phyloP scores from a whole-genome alignment of 2,888 invertebrate genomes.

The Ochropleura plecta region DNA sequence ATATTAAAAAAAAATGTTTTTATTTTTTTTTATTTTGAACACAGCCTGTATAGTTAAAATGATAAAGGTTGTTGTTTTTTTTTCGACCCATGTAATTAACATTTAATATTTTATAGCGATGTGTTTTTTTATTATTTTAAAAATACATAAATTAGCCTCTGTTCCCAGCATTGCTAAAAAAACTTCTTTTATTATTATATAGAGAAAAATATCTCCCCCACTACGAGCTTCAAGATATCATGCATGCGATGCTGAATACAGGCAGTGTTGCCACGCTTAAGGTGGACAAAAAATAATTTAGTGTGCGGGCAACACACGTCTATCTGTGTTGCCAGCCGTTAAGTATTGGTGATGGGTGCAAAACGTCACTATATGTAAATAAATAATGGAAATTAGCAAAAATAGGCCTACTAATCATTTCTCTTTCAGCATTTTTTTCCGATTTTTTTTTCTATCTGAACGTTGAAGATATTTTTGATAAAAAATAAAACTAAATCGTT shows the following conservation, averaged over 20 bases:
- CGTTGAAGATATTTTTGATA: constrained; percentile 8
- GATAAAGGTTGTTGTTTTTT: background rate
- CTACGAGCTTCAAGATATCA: constrained; percentile 54
- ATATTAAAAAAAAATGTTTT: too few relatives aligned
- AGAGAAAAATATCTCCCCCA: constrained; percentile 61
- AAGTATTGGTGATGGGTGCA: constrained; percentile 70
- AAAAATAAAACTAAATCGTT: constrained; percentile 29
- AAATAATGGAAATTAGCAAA: constrained; percentile 42
- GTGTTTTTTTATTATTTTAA: background rate
- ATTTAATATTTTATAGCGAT: too few relatives aligned
- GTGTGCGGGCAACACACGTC: constrained; percentile 48
- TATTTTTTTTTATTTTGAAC: background rate
- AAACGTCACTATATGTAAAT: constrained; percentile 53
- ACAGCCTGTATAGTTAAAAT: background rate
- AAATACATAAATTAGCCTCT: background rate
- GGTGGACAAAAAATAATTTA: constrained; percentile 44
- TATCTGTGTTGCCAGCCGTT: constrained; percentile 56
- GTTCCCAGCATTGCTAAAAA: constrained; percentile 35
- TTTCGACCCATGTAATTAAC: too few relatives aligned
- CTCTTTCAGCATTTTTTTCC: constrained; percentile 66
- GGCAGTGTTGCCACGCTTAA: constrained; percentile 67
- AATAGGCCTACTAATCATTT: constrained; percentile 64
- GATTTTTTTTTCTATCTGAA: constrained; percentile 7
- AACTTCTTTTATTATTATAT: constrained; percentile 69
- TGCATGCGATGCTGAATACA: constrained; percentile 68